phyloP scores from a whole-genome alignment of 2,888 invertebrate species.

The Metalampra italica region DNA sequence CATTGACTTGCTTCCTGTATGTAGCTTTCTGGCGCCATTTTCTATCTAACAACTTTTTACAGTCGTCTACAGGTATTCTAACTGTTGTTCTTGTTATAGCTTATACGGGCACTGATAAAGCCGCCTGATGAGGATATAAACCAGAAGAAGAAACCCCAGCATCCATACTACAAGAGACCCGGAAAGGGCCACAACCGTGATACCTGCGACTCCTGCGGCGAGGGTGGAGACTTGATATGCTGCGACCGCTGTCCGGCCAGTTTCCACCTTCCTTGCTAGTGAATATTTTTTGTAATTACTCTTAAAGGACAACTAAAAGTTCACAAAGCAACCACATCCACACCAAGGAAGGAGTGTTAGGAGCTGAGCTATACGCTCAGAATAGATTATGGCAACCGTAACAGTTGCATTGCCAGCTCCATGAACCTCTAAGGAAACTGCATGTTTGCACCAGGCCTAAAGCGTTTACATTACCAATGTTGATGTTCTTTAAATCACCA shows the following conservation, averaged over 20 bases:
- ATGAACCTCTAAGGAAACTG: no score
- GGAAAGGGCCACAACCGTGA: conserved; percentile 96
- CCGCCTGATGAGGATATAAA: conserved; percentile 89
- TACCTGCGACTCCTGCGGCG: conserved; percentile 95
- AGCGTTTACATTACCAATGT: no score
- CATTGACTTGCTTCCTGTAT: not conserved
- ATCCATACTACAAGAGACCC: conserved; percentile 90
- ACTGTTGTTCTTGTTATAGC: conserved; percentile 72
- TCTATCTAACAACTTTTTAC: conserved; percentile 16
- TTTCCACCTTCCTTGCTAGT: conserved; percentile 98
- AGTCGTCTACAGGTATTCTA: not conserved
- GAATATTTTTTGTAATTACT: conserved; percentile 47
- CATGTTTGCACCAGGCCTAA: no score
- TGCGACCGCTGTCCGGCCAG: conserved; percentile 98
- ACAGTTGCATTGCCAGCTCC: no score
- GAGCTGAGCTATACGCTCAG: no score
- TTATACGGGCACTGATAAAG: conserved; percentile 92
- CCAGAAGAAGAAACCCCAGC: conserved; percentile 81
- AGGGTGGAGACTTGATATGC: conserved; percentile 96
- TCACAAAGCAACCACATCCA: no score
- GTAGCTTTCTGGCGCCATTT: conserved; percentile 41
- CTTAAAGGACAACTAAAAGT: not conserved
- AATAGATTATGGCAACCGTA: no score
- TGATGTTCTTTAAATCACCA: no score
- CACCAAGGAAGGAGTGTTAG: no score